Evolutionary conservation across 2,113 vertebrate species (phyloP).

Genomic region (Neolamprologus sp.): DNA sequence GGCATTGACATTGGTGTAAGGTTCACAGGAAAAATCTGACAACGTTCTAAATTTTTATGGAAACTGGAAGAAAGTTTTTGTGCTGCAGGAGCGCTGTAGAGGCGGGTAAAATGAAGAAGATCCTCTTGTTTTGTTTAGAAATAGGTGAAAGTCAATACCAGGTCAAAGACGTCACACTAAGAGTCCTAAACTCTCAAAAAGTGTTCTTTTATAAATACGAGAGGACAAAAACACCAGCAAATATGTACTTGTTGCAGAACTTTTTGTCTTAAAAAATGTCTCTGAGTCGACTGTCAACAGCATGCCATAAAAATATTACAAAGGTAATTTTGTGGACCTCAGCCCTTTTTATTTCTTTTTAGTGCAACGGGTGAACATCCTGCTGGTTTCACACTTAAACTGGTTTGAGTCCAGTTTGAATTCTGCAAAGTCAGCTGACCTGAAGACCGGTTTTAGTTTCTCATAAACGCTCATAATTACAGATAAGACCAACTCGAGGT

Average conservation of each 20-base stretch:
- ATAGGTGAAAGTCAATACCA: background rate
- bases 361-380: rapidly evolving
- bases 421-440: background rate
- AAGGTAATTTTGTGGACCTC: background rate
- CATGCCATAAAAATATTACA: background rate
- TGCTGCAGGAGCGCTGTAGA: background rate
- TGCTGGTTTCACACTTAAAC: background rate
- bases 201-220: background rate
- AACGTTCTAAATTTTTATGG: background rate
- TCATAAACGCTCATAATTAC: background rate
- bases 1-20: background rate
- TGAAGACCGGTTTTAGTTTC: background rate
- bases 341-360: background rate
- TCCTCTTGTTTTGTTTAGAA: background rate
- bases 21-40: background rate
- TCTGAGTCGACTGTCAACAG: background rate
- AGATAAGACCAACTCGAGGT: background rate
- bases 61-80: background rate
- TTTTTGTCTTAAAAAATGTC: background rate
- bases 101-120: background rate
- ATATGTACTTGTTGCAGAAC: rapidly evolving
- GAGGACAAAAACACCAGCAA: background rate
- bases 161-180: rapidly evolving
- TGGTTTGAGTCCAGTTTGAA: background rate
- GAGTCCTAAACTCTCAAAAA: background rate